Evolutionary conservation across 2,888 invertebrate species (phyloP), one percentile per base, ranked within the genome.

Genomic region (Cephus nigrinus): DNA sequence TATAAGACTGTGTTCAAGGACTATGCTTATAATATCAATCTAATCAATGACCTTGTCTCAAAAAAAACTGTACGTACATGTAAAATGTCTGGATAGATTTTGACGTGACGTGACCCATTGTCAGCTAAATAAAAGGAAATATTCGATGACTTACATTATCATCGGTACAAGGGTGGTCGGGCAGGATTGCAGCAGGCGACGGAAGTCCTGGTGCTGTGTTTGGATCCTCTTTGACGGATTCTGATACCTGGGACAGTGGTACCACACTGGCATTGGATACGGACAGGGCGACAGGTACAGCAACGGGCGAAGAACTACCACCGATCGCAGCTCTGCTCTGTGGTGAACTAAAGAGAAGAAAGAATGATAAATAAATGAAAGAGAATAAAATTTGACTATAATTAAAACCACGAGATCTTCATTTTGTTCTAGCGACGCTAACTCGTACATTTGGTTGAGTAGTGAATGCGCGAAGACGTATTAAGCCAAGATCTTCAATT

Each of bases 301-400:
- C 84, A n/a, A 87, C 85, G 1, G 90, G 84, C n/a, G 91, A 88
- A 4, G 89, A 78, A 73, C 79, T 86, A 15, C 85, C 85, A 40
- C 83, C 83, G 68, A 86, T 82, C 12, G 82, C 77, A n/a, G 83
- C 73, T 11, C 86, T 86, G 74, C 83, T 88, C 75, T 87, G 88
- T 3, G 88, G 86, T n/a, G 87, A 87, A 81, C 90, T 90, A 81
- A 4, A 85, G 83, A 68, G 23, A 40, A 15, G 15, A 55, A 23
- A 9, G 23, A 9, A 55, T 23, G 23, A 55, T 23, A 23, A 55
- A 55, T 23, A 55, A 23, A 23, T 15, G 12, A 40, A 23, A 5
- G 5, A 55, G 2, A 55, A 9, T 2, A 9, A 55, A 55, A 1
- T 55, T 55, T 9, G 0, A 55, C 1, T 1, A 55, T 23, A 23